A percentile compares a stretch with the other conserved stretches of the same genome.
These are phyloP conservation scores for Xylocopa sonorina DNA, from an alignment of 1,140 invertebrate species.

Conservation along the genomic window DNA sequence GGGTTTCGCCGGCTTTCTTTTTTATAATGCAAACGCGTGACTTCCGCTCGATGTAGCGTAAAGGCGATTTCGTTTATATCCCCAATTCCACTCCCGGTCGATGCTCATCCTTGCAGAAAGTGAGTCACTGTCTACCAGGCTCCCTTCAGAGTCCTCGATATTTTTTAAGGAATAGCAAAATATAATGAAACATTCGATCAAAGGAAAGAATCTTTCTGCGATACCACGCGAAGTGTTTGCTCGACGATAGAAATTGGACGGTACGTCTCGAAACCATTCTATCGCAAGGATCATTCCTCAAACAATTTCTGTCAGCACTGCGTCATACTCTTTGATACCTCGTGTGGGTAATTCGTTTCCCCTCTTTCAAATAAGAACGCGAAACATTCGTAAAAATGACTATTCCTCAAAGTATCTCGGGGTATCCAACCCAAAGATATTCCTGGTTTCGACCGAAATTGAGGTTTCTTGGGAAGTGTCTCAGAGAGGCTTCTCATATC, in stretches of 20 bases:
- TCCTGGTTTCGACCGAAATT: not conserved
- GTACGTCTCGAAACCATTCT: no score
- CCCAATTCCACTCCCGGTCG: slow-evolving; percentile 44
- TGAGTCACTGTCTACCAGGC: not conserved
- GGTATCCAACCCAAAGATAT: no score
- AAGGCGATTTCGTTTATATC: slow-evolving; percentile 61
- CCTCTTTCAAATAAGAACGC: no score
- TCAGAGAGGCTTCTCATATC: slow-evolving; percentile 2
- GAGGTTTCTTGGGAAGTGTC: not conserved
- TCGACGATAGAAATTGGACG: no score
- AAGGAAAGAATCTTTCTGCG: not conserved
- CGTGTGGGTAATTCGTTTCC: no score
- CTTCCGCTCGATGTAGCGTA: slow-evolving; percentile 66
- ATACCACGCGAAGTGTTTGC: no score
- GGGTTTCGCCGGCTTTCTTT: slow-evolving; percentile 38
- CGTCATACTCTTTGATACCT: no score
- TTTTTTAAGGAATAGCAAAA: not conserved
- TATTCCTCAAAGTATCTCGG: not conserved
- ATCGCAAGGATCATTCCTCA: no score
- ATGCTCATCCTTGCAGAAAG: slow-evolving; percentile 38
- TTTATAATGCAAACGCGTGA: slow-evolving; percentile 53
- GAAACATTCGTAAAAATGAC: not conserved
- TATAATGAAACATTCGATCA: not conserved
- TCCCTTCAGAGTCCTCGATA: not conserved
- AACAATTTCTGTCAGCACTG: no score